phyloP scores from a whole-genome alignment of 1,140 invertebrate genomes.

The Matsumurasca onukii region DNA sequence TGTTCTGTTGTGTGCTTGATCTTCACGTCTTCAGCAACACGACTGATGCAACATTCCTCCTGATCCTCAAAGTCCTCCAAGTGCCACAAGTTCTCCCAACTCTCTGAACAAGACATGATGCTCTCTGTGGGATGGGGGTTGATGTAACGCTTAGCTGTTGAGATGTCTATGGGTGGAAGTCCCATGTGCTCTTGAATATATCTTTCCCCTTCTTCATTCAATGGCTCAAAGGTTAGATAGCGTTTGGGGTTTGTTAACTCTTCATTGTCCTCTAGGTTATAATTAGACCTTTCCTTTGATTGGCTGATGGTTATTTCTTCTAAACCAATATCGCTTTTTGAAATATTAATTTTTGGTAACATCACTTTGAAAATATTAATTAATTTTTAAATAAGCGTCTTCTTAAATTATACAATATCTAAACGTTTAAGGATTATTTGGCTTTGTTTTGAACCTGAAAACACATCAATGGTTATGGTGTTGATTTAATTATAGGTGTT shows the following conservation, averaged over 20 bases:
- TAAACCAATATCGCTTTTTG: too few relatives aligned
- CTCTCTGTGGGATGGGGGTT: conserved; percentile 6
- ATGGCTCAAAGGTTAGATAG: conserved; percentile 1
- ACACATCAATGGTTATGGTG: too few relatives aligned
- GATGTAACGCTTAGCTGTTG: neutral
- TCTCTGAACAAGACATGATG: neutral
- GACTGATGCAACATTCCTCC: neutral
- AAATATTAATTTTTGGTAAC: too few relatives aligned
- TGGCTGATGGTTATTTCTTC: too few relatives aligned
- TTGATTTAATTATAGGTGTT: too few relatives aligned
- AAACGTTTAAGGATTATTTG: too few relatives aligned
- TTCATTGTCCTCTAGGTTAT: neutral
- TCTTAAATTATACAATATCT: too few relatives aligned
- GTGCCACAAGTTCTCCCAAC: neutral
- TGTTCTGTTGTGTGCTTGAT: neutral
- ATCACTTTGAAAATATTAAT: too few relatives aligned
- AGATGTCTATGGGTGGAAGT: neutral
- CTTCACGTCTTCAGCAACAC: neutral
- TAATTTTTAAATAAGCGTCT: too few relatives aligned
- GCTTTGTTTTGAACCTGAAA: too few relatives aligned
- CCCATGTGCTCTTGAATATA: neutral
- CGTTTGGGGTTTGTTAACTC: neutral
- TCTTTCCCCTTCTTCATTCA: conserved; percentile 7
- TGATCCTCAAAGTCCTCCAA: neutral
- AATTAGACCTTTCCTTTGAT: too few relatives aligned